Base-by-base conservation (phyloP, 2,797 vertebrate genomes). In the Stomatorhinus walkeri region DNA sequence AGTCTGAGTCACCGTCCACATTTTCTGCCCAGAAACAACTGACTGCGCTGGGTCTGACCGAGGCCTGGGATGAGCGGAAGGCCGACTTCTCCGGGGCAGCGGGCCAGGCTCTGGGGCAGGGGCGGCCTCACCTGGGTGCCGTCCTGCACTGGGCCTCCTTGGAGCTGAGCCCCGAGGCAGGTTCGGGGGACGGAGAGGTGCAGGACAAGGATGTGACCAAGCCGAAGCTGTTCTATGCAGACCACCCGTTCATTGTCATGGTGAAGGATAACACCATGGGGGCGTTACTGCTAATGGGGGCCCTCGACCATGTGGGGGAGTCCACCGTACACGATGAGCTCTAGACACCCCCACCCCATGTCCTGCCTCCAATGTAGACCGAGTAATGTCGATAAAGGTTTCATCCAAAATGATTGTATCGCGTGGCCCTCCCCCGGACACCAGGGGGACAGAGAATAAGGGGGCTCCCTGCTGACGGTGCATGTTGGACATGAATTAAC, bases 201-300 rank as follows among this genome's bases (percentile, higher is more conserved):
- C 90, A 92, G 54, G 94, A 93, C 7, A 91, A 94, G 90, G 79
- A 88, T 16, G 16, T 93, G 68, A 89, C 89, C 19, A 92, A 91
- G 22, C 92, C 94, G 49, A 94, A 94, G 91, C 48, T 93, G 43
- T 94, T 95, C 90, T 95, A 94, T 1, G 93, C 92, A 0, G 93
- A 95, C 89, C 94, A 95, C 90, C 90, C 92, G 3, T 95, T 95
- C 89, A 87, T 95, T 85, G 3, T 94, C 85, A 89, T 94, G 1
- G 91, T 95, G 16, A 88, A 92, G 88, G 95, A 95, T 91, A 92
- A 91, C 85, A 1, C 89, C 0, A 94, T 89, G 0, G 93, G 94
- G 40, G 93, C 93, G 0, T 91, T 95, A 92, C 90, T 96, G 87
- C 91, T 96, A 88, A 93, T 95, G 51, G 95, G 94, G 28, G 94